Conservation (phyloP, 2,888 invertebrate species). For the Meteorus cinctellus region DNA sequence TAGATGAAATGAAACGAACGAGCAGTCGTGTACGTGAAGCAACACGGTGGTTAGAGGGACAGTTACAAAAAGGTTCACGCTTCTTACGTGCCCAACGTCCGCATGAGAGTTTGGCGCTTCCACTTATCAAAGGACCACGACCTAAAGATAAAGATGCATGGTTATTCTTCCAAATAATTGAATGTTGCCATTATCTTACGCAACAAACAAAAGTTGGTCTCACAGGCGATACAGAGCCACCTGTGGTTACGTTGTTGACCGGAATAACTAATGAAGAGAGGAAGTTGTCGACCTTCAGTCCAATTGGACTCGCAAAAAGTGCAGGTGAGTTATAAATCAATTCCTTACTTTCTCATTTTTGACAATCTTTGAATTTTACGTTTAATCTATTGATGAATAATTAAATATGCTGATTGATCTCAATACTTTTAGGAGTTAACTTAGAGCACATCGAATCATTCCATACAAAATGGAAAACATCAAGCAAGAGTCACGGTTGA, state of each 20-base stretch:
- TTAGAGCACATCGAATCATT: conserved; percentile 88
- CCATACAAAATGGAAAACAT: conserved; percentile 89
- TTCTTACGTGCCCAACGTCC: conserved; percentile 90
- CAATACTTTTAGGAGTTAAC: conserved; percentile 79
- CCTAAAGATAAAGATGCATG: conserved; percentile 84
- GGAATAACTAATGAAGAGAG: conserved; percentile 77
- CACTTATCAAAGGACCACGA: conserved; percentile 84
- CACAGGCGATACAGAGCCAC: conserved; percentile 72
- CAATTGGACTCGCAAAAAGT: conserved; percentile 84
- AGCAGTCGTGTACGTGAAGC: conserved; percentile 90
- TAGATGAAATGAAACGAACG: conserved; percentile 91
- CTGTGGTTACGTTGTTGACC: conserved; percentile 85
- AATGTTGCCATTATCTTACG: conserved; percentile 87
- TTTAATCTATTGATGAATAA: conserved; percentile 24
- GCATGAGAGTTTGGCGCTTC: conserved; percentile 84
- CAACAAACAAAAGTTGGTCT: conserved; percentile 73
- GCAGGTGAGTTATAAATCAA: conserved; percentile 73
- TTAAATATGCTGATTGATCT: conserved; percentile 9
- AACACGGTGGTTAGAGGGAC: conserved; percentile 93
- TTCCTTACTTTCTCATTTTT: conserved; percentile 34
- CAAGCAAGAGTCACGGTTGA: conserved; percentile 80
- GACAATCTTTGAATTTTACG: background rate
- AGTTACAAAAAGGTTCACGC: conserved; percentile 89
- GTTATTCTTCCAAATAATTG: conserved; percentile 86
- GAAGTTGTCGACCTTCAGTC: conserved; percentile 79